Base-by-base conservation (phyloP, 1,140 invertebrate genomes). In the Druon quercuslanigerum region DNA sequence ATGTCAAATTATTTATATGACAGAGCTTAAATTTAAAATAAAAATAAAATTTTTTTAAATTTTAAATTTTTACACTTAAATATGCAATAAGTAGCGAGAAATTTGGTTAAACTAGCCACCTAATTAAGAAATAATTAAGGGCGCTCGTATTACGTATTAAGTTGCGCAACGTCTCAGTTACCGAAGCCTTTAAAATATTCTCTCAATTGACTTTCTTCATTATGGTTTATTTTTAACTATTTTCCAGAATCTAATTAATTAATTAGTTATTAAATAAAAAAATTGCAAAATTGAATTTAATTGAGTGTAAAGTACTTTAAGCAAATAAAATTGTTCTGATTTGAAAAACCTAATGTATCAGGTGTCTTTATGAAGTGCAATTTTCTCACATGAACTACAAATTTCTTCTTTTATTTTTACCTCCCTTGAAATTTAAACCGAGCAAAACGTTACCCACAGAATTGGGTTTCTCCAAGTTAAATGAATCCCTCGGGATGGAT, bases 91-190 rank as follows among this genome's bases (percentile, higher is more conserved):
- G 7, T 46, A 46, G 40, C 8, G 40, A 46, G 40, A 66, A 3
- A 66, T 66, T 66, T 33, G 46, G 16, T 14, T 66, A 66, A 66
- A 66, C 19, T 7, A 66, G 40, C 11, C 25, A 40, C 40, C 60
- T 66, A 66, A 66, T 66, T 66, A 40, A n/a, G 20, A 7, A 40
- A 33, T 33, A 66, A 66, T 66, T 66, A 40, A 66, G 60, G 60
- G 60, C 60, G 33, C 46, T 40, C 14, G 6, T 46, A 46, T 66
- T 46, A 40, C 60, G 4, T 16, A 66, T 66, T 66, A 60, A 60
- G 20, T 33, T 66, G 40, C 33, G 40, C 16, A 40, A 66, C 25
- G 25, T 0, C 25, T 33, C 25, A 33, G 5, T 33, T 33, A 33
- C 25, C 25, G 5, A 33, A 33, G 25, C 25, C 25, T 33, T 33